Conservation (phyloP, 2,888 invertebrate species). For the Drosophila pullipes region DNA sequence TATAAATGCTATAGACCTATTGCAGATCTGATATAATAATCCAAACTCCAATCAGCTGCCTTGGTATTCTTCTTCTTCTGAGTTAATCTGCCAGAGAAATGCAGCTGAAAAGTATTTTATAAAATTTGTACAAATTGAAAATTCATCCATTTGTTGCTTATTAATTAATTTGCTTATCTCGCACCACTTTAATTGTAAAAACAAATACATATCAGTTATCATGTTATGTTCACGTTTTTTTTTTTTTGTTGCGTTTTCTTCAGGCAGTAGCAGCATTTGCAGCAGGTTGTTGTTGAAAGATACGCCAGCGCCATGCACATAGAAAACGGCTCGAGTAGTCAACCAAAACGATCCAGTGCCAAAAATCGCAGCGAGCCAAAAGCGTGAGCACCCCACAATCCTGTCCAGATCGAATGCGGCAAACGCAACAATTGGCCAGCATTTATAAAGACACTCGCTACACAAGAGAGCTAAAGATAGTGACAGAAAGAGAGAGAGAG, state of each 20-base stretch:
- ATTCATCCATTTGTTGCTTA: neutral
- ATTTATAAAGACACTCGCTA: slow-evolving; percentile 20
- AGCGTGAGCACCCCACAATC: slow-evolving; percentile 54
- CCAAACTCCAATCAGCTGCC: neutral
- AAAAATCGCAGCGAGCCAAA: slow-evolving; percentile 49
- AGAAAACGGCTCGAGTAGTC: slow-evolving; percentile 52
- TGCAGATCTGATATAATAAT: neutral
- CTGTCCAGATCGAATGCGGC: slow-evolving; percentile 21
- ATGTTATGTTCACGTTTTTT: neutral
- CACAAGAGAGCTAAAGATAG: neutral
- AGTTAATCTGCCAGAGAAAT: neutral
- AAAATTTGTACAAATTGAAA: neutral
- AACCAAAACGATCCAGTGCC: slow-evolving; percentile 67
- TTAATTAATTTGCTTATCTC: slow-evolving; percentile 5
- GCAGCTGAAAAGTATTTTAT: neutral
- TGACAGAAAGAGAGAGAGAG: slow-evolving; percentile 5
- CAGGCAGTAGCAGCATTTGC: slow-evolving; percentile 46
- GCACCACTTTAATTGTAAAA: neutral
- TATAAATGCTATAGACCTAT: neutral
- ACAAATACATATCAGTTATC: slow-evolving; percentile 5
- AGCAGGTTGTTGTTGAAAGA: slow-evolving; percentile 69
- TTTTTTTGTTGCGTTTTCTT: slow-evolving; percentile 6
- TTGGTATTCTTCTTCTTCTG: neutral
- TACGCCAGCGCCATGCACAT: slow-evolving; percentile 75
- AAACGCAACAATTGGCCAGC: slow-evolving; percentile 19